phyloP scores from a whole-genome alignment of 2,113 vertebrate species.

The Suricata suricatta region DNA sequence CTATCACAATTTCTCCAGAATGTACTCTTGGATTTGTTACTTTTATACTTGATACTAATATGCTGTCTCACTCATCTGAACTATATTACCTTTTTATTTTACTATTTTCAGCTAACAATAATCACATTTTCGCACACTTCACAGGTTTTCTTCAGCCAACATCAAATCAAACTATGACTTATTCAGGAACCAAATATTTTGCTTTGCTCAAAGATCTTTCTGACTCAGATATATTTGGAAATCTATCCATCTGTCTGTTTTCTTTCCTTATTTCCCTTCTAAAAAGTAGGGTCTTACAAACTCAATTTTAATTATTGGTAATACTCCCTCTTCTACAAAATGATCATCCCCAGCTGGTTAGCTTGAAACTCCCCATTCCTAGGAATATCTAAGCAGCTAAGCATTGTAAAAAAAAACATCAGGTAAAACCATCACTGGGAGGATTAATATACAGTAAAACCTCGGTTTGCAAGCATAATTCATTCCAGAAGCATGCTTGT shows the following conservation, averaged over 20 bases:
- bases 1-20: neutral
- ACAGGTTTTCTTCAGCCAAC: neutral
- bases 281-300: neutral
- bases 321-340: neutral
- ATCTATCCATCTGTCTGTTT: neutral
- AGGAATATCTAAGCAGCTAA: neutral
- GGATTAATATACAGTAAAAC: neutral
- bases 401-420: neutral
- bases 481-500: no score
- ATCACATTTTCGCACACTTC: neutral
- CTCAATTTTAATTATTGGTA: neutral
- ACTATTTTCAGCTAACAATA: neutral
- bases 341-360: neutral
- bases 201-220: neutral
- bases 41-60: constrained; percentile 2
- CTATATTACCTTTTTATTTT: neutral
- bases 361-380: neutral
- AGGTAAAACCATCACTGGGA: neutral
- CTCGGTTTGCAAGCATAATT: no score
- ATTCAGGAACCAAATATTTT: neutral
- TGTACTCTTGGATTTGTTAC: neutral
- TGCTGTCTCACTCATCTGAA: neutral
- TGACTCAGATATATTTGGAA: neutral
- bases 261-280: neutral
- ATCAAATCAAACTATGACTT: neutral